Base-by-base conservation (phyloP, 2,797 vertebrate species). In the Danio tinwini region DNA sequence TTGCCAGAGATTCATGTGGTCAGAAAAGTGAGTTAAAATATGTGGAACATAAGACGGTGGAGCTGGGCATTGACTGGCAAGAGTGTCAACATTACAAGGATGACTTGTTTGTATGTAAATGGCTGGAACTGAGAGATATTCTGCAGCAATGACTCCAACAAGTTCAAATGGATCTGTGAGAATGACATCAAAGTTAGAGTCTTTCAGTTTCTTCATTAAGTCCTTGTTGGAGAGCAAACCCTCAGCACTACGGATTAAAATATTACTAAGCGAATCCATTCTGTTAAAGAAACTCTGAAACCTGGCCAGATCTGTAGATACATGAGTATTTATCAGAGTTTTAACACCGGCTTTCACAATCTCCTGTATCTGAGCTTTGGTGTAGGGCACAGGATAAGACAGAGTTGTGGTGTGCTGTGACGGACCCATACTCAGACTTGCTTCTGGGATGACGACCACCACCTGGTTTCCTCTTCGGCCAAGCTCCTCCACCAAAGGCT, bases 391-490 rank as follows among this genome's bases (percentile, higher is more conserved):
- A 12, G 47, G 74, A 74, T 50, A 82, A 3, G 62, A 89, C 85
- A 85, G 90, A 61, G 90, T 64, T 14, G 86, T 92, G 37, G 87
- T 94, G 65, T 71, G 85, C 0, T 58, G 45, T 0, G 85, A 90
- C 0, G 88, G 87, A 1, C 81, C 82, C 1, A 94, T 84, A 61
- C 78, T 3, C 0, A 90, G 0, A 0, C 49, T 87, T 45, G 12
- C 80, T 0, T 91, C 91, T 0, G 93, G 86, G 0, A 88, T 85
- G 0, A 93, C 0, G 0, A 93, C 88, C 40, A 92, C 83, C 0
- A 90, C 42, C 8, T 92, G 78, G 0, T 94, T 92, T 0, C 93
- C 93, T 21, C 65, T 92, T 55, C 82, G 81, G 3, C 80, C 87
- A 29, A 94, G 84, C 56, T 89, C 84, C 0, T 68, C 68, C 50